Evolutionary conservation across 2,888 invertebrate species (phyloP), one percentile per base, ranked within the genome.

Genomic region (Aphodius granarius): DNA sequence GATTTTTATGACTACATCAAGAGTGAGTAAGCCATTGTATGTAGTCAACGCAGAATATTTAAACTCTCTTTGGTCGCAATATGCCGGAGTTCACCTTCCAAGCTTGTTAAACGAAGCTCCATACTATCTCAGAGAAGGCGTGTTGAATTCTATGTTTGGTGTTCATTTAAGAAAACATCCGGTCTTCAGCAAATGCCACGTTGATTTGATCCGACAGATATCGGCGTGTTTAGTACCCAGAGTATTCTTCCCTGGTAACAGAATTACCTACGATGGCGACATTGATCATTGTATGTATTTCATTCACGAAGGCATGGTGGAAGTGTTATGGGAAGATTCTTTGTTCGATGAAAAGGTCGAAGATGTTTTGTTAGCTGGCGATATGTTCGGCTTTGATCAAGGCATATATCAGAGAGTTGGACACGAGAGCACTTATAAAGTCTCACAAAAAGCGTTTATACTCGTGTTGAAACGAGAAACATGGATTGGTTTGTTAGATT

Each of bases 231-330:
- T 83, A 19, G 71, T 77, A 66, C 78, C 79, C 0, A 63, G 71
- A 15, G 77, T 73, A 5, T 83, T 81, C 74, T 82, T 81, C 65
- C 74, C 78, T 15, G 83, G 80, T 0, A 80, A 83, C 63, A 78
- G 78, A 19, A 79, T 83, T 5, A 78, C 79, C 2, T 81, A 80
- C 65, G 43, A 75, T 3, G 79, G 80, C 0, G 82, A 83, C 23
- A 79, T 80, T 15, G 81, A 83, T 63, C 78, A 78, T 17, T 77
- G 77, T 19, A 83, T 83, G 82, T 83, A 83, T 64, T 83, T 83
- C 65, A 77, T 83, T 5, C 80, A 83, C 65, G 75, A 77, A 21
- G 83, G 83, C 0, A 71, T 76, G 63, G 76, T 83, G 0, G 77
- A 79, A 3, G 80, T 76, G 3, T 71, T 82, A 16, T 71, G 77